Evolutionary conservation across 2,113 vertebrate species (phyloP).

Genomic region (Scophthalmus maximus): DNA sequence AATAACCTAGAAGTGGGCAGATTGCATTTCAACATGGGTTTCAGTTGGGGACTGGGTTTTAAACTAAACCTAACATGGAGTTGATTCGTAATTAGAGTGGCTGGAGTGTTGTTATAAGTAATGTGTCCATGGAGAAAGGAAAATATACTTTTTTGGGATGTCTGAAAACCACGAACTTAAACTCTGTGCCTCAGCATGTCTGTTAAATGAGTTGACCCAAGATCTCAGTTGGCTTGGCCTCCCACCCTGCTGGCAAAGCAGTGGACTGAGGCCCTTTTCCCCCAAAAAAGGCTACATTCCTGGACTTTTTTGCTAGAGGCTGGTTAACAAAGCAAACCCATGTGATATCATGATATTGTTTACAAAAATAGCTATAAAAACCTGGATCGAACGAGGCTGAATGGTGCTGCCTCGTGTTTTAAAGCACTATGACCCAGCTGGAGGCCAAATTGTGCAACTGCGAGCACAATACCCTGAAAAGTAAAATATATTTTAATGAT

Average conservation of each 20-base stretch:
- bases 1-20: too few relatives aligned
- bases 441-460: neutral
- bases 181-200: slow-evolving; percentile 9
- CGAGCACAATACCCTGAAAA: neutral
- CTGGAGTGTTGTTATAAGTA: neutral
- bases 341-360: neutral
- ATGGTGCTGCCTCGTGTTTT: neutral
- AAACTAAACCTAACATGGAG: neutral
- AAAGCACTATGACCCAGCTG: neutral
- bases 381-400: neutral
- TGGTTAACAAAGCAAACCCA: neutral
- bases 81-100: neutral
- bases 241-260: slow-evolving; percentile 26
- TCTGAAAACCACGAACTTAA: slow-evolving; percentile 7
- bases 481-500: neutral
- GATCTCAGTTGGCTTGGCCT: slow-evolving; percentile 16
- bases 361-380: too few relatives aligned
- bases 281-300: slow-evolving; percentile 2
- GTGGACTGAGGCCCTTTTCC: slow-evolving; percentile 12
- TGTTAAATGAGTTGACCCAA: slow-evolving; percentile 21
- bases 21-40: neutral
- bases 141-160: neutral
- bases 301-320: slow-evolving; percentile 2
- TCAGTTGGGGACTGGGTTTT: neutral
- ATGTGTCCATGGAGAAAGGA: neutral